A percentile compares a stretch with the other conserved stretches of the same genome.
Conservation (phyloP, 2,888 invertebrate species). For the Synanthedon tipuliformis region DNA sequence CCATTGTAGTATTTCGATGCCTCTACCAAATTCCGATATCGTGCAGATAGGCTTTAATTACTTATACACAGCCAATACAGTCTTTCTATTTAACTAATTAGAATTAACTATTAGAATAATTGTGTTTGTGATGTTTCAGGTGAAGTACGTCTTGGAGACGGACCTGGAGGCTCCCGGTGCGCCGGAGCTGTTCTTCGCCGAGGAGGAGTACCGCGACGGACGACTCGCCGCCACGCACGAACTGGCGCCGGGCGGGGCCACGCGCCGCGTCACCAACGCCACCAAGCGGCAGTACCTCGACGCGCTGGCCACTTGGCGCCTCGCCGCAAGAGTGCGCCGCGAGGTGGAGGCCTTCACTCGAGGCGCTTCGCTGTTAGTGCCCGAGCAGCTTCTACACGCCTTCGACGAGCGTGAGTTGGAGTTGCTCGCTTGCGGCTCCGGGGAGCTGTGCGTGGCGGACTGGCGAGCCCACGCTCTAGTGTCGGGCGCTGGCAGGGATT, state of each 20-base stretch:
- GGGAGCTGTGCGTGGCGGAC: slow-evolving; percentile 90
- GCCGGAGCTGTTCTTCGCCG: slow-evolving; percentile 88
- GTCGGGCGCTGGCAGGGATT: slow-evolving; percentile 83
- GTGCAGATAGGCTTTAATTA: no score
- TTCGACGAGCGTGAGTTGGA: slow-evolving; percentile 97
- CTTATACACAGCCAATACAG: no score
- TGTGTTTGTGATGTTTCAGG: slow-evolving; percentile 17
- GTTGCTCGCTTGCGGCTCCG: slow-evolving; percentile 92
- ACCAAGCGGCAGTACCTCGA: slow-evolving; percentile 88
- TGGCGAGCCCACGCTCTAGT: slow-evolving; percentile 90
- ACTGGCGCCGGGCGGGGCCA: slow-evolving; percentile 84
- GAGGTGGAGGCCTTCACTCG: slow-evolving; percentile 91
- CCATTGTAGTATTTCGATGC: no score
- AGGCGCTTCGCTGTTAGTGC: slow-evolving; percentile 91
- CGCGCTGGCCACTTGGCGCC: slow-evolving; percentile 87
- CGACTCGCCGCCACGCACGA: slow-evolving; percentile 83
- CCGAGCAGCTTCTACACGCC: slow-evolving; percentile 91
- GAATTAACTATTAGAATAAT: no score
- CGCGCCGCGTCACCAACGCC: slow-evolving; percentile 72
- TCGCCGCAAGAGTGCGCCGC: slow-evolving; percentile 83
- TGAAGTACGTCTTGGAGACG: slow-evolving; percentile 91
- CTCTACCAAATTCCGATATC: no score
- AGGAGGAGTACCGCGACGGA: slow-evolving; percentile 88
- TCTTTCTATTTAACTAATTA: no score
- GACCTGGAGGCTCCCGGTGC: slow-evolving; percentile 79